Evolutionary conservation across 2,888 invertebrate genomes (phyloP), one percentile per base, ranked within the genome.

Genomic region (Agonopterix heracliana): DNA sequence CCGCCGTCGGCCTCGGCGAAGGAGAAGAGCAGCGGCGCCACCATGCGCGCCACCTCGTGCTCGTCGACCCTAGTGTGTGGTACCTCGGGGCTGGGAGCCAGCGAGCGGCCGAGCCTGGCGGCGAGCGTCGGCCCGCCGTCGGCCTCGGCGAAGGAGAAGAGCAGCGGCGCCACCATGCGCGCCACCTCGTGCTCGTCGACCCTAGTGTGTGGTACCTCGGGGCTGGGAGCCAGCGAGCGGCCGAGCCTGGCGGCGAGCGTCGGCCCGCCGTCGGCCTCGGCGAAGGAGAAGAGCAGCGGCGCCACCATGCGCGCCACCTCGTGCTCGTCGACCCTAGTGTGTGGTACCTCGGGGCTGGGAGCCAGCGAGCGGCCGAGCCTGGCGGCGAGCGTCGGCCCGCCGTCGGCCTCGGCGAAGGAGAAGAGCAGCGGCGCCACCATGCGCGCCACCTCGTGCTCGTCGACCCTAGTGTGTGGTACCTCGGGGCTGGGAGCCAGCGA

Each of bases 181-280:
- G 98, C 98, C 63, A 94, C 91, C 88, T 99, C 99, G 77, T 99
- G 97, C 78, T 99, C 99, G 51, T 93, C 93, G 76, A 95, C n/a
- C n/a, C n/a, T n/a, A n/a, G n/a, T n/a, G n/a, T n/a, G n/a, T n/a
- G n/a, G n/a, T n/a, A n/a, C n/a, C n/a, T n/a, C n/a, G n/a, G 81
- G 90, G 49, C 80, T 82, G 12, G 82, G 75, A 41, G 92, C 90
- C 61, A 87, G 81, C 10, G 70, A 90, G 61, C 65, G 92, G 3
- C 98, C 98, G 9, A 98, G 92, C 26, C 98, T 90, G 54, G 93
- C 92, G 41, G 92, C 89, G 9, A 96, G 81, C 3, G 94, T 93
- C 47, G 95, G 93, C 48, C 93, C 93, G 26, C 94, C 95, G 71
- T 97, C 98, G 38, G 93, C 93, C 78, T 98, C 98, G 2, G 96